Percentiles rank a stretch among this genome's conserved stretches.
phyloP scores from a whole-genome alignment of 23 tunicate species.

The Clavelina lepadiformis region DNA sequence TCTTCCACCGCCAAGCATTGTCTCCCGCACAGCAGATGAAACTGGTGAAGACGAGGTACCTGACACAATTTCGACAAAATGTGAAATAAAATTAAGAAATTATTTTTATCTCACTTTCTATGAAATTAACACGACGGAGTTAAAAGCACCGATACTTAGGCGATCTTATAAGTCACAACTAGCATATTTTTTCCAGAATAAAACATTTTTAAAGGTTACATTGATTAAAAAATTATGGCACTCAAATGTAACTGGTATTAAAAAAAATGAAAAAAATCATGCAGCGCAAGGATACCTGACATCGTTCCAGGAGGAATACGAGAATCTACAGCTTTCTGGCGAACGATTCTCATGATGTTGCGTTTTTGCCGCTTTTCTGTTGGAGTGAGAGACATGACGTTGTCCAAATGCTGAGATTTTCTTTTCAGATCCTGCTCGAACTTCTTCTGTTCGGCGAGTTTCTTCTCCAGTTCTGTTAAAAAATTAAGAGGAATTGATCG shows the following conservation, averaged over 20 bases:
- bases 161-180: no score
- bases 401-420: constrained; percentile 52
- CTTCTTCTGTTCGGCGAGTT: constrained; percentile 59
- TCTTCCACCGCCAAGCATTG: constrained; percentile 5
- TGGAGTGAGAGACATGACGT: constrained; percentile 49
- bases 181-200: no score
- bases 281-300: neutral
- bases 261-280: neutral
- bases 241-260: neutral
- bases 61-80: neutral
- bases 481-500: no score
- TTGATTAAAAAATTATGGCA: no score
- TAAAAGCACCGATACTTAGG: no score
- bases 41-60: constrained; percentile 39
- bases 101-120: neutral
- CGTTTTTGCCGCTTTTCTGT: constrained; percentile 55
- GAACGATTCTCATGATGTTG: constrained; percentile 25
- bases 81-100: no score
- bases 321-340: constrained; percentile 71
- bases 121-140: neutral
- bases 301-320: constrained; percentile 31
- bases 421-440: constrained; percentile 66
- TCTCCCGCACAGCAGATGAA: constrained; percentile 6
- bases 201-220: no score
- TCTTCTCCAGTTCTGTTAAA: constrained; percentile 48